Base-by-base conservation (phyloP, 2,113 vertebrate species). In the Crotalus viridis region DNA sequence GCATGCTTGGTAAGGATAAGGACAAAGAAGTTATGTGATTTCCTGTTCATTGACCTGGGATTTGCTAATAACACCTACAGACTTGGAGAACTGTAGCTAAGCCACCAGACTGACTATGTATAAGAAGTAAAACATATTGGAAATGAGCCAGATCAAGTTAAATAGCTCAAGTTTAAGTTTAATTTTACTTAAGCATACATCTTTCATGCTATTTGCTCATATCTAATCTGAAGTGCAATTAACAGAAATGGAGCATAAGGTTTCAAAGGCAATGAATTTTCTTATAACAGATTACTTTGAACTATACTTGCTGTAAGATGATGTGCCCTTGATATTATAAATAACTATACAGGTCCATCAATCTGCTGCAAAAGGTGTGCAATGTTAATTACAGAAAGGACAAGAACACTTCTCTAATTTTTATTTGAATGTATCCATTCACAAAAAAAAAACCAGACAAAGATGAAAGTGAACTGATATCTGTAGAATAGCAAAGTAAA, bases 321-420 rank as follows among this genome's bases (percentile, higher is more conserved):
- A 94, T 93, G 85, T 95, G 61, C 89, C 91, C 86, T 95, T 94
- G 85, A 91, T 95, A 92, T 54, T 19, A 89, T 88, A 87, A 51
- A 92, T 95, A 89, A 96, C 94, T 91, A 74, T 93, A 39, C 93
- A 96, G 95, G 94, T 92, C 93, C 88, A 95, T 87, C 92, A 94
- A 89, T 55, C 90, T 91, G 93, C 24, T 90, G 56, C 87, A 64
- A 95, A 95, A 96, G 61, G 85, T 9, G 85, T 88, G 52, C 95
- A 91, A 92, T 94, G 92, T 93, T 96, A 94, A 94, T 94, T 95
- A 86, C 90, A 86, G 86, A 90, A 89, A 93, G 94, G 95, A 93
- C 28, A 93, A 90, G 90, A 93, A 95, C 46, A 88, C 26, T 95
- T 94, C 88, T 46, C 91, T 95, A 89, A 74, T 90, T 91, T 96